Conservation (phyloP, 2,888 invertebrate species). For the Scaptomyza parva region DNA sequence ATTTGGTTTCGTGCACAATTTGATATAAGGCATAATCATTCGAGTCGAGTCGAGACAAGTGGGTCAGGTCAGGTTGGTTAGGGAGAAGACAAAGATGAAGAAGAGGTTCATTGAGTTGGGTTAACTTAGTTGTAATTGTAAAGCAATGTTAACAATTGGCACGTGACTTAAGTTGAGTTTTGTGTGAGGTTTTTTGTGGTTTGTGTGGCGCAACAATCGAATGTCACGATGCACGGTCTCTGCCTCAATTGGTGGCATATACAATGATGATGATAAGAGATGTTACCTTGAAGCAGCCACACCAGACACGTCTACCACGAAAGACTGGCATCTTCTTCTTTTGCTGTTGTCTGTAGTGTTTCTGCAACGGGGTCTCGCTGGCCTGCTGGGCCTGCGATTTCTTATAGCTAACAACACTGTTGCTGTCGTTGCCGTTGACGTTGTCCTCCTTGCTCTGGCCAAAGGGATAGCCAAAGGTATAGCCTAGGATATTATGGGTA, state of each 20-base stretch:
- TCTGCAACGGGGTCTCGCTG: conserved; percentile 84
- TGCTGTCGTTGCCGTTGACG: conserved; percentile 19
- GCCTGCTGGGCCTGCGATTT: conserved; percentile 28
- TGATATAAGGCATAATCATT: conserved; percentile 44
- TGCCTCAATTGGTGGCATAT: conserved; percentile 18
- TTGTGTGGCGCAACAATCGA: conserved; percentile 1
- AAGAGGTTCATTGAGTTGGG: too few relatives aligned
- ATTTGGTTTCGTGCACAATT: conserved; percentile 64
- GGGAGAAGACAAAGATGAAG: background rate
- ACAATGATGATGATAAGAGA: background rate
- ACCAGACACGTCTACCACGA: conserved; percentile 87
- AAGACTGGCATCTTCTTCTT: conserved; percentile 88
- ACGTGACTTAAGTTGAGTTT: conserved; percentile 40
- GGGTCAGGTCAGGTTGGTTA: conserved; percentile 20
- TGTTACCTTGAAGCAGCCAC: conserved; percentile 94
- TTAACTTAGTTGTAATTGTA: conserved; percentile 1
- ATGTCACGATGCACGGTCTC: background rate
- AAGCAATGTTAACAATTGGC: conserved; percentile 39
- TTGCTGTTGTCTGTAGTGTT: conserved; percentile 84
- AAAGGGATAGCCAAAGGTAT: conserved; percentile 82
- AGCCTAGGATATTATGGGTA: conserved; percentile 84
- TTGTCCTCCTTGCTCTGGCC: conserved; percentile 69
- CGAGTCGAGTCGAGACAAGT: conserved; percentile 31
- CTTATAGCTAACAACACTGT: conserved; percentile 28
- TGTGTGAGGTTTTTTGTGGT: background rate